Base-by-base conservation (phyloP, 2,113 vertebrate genomes). In the Nibea coibor region DNA sequence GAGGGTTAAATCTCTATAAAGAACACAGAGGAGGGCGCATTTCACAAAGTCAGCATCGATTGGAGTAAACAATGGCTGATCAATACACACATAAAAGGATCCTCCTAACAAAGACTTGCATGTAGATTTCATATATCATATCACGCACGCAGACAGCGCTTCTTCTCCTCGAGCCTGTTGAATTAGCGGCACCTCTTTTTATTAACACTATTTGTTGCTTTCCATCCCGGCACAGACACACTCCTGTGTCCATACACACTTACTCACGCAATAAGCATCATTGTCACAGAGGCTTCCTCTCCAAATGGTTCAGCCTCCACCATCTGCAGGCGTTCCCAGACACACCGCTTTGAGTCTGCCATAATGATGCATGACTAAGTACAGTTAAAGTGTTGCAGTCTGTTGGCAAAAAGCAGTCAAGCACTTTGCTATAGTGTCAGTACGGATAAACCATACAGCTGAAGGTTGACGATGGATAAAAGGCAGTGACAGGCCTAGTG, bases 291-390 rank as follows among this genome's bases (percentile, higher is more conserved):
- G 83, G 75, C 78, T 89, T 84, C 78, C 83, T 80, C 79, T 91
- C 85, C 86, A 90, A 91, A 91, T 80, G 90, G 87, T 87, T 88
- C 87, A 88, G 91, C 86, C 90, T 87, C 88, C 85, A 87, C 91
- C 92, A 94, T 93, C 93, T 93, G 92, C 92, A 90, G 93, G 90
- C 92, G 78, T 91, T 91, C 93, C 88, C 92, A 91, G 89, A 89
- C 88, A 91, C 90, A 92, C 92, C 82, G 82, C 93, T 90, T 87
- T 89, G 88, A 90, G 85, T 89, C 91, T 90, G 92, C 94, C 90
- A 93, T 93, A 93, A 93, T 93, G 91, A 94, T 92, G 90, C 93
- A 93, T 93, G 94, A 94, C 92, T 93, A 93, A 93, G 93, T 93
- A 93, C 93, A 93, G 93, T 93, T 93, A 95, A 92, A 93, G 93